These are phyloP conservation scores for Centrocercus urophasianus DNA, from an alignment of 2,113 vertebrate species.

Conservation along the genomic window DNA sequence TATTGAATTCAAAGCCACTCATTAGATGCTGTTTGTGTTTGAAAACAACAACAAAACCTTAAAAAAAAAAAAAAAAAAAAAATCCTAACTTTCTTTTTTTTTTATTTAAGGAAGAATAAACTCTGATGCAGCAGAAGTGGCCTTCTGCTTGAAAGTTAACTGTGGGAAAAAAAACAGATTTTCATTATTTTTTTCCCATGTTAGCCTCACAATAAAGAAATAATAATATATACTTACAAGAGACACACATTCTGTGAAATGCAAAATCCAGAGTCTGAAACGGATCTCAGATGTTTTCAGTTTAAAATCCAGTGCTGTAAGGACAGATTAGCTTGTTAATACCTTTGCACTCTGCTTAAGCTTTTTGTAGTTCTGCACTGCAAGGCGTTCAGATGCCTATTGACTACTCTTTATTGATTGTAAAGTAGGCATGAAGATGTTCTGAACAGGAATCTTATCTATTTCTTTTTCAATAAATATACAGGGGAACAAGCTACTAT, in stretches of 20 bases:
- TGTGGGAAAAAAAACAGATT: neutral
- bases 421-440: neutral
- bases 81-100: neutral
- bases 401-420: neutral
- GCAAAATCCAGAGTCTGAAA: neutral
- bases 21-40: neutral
- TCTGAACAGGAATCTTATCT: neutral
- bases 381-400: neutral
- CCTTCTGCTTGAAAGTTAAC: neutral
- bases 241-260: neutral
- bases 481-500: neutral
- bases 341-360: neutral
- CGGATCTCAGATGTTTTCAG: neutral
- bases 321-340: neutral
- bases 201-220: neutral
- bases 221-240: neutral
- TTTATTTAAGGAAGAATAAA: constrained; percentile 26
- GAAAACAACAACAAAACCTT: neutral
- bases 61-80: neutral
- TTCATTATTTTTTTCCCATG: constrained; percentile 9
- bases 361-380: neutral
- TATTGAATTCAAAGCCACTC: constrained; percentile 24
- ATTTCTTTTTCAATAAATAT: neutral
- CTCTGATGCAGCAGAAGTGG: neutral
- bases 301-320: neutral